These are phyloP conservation scores for Sthenelais limicola DNA, from an alignment of 2,888 invertebrate genomes.

Conservation along the genomic window DNA sequence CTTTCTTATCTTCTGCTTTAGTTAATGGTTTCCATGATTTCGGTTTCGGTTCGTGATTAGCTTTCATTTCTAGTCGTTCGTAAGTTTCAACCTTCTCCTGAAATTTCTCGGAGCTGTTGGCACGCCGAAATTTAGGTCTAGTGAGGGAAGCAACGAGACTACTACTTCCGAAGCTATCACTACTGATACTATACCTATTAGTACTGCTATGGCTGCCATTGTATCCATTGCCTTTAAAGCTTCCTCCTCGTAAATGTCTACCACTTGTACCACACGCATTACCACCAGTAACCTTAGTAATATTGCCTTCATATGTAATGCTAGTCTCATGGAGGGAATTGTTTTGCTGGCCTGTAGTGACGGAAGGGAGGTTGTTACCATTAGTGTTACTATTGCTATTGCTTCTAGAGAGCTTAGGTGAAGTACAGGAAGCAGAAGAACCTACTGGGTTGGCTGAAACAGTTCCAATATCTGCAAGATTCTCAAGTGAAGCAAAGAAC, in stretches of 20 bases:
- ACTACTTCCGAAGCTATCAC: too few species aligned
- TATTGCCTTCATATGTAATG: too few species aligned
- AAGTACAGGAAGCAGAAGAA: neutral
- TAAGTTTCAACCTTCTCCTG: conserved; percentile 14
- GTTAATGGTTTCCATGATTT: neutral
- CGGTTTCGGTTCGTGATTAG: neutral
- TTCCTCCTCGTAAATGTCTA: too few species aligned
- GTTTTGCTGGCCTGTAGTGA: too few species aligned
- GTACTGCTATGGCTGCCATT: neutral
- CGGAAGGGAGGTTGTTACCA: too few species aligned
- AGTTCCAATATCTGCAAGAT: conserved; percentile 12
- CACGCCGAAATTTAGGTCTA: neutral
- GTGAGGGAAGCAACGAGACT: neutral
- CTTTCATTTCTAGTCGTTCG: neutral
- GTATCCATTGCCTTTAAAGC: neutral
- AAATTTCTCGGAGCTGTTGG: conserved; percentile 10
- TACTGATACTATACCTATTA: too few species aligned
- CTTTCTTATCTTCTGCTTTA: conserved; percentile 12
- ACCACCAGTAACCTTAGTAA: too few species aligned
- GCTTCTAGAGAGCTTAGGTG: neutral
- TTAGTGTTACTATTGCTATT: neutral
- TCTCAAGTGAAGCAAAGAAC: conserved; percentile 40
- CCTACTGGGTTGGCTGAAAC: conserved; percentile 10
- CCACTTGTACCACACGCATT: too few species aligned
- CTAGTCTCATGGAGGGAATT: too few species aligned